Conservation (phyloP, 1,140 invertebrate genomes). For the Pygmarrhopalites habei region DNA sequence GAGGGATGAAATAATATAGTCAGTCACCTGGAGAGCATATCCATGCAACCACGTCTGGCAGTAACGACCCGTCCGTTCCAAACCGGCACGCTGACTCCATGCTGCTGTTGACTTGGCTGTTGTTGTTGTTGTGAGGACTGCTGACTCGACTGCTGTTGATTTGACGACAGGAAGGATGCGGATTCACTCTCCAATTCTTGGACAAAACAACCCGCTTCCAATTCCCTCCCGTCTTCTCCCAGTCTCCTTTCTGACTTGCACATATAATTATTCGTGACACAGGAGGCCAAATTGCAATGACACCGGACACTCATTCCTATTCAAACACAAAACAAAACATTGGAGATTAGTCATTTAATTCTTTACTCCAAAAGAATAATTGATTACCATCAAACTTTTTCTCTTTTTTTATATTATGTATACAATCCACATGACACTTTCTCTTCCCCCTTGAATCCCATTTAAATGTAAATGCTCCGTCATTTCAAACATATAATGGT, state of each 20-base stretch:
- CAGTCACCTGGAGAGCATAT: constrained; percentile 27
- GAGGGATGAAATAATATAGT: background rate
- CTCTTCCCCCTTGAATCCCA: too few species aligned
- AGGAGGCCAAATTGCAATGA: constrained; percentile 28
- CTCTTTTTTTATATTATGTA: too few species aligned
- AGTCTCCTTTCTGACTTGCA: constrained; percentile 31
- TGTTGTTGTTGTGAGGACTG: background rate
- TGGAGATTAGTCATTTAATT: background rate
- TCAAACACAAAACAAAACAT: constrained; percentile 8
- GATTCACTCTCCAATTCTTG: constrained; percentile 3
- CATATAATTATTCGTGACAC: constrained; percentile 31
- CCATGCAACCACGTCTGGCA: constrained; percentile 26
- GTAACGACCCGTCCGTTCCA: constrained; percentile 25
- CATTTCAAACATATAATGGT: too few species aligned
- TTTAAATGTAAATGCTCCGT: too few species aligned
- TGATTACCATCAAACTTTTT: too few species aligned
- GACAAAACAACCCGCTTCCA: constrained; percentile 15
- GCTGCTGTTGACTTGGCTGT: background rate
- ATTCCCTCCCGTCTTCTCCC: constrained; percentile 22
- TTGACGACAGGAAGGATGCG: background rate
- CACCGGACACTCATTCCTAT: constrained; percentile 34
- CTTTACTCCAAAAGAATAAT: constrained; percentile 1
- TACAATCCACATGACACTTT: too few species aligned
- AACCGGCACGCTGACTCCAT: constrained; percentile 20
- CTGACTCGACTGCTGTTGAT: background rate